phyloP scores from a whole-genome alignment of 1,140 invertebrate genomes.

The Drosophila kanapiae region DNA sequence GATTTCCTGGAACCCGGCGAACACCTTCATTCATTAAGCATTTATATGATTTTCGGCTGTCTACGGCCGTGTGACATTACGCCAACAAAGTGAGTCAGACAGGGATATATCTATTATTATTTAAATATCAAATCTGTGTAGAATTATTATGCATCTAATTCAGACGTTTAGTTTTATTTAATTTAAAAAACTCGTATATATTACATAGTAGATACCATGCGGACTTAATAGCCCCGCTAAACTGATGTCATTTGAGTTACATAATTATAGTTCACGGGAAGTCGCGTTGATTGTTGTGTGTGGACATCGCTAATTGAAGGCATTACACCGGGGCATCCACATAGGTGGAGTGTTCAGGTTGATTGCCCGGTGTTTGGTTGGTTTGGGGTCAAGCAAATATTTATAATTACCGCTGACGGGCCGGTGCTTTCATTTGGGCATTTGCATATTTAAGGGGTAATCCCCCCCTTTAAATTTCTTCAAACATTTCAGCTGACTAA shows the following conservation, averaged over 20 bases:
- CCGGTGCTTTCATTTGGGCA: constrained; percentile 17
- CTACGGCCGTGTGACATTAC: neutral
- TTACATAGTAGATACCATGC: neutral
- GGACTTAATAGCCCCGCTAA: neutral
- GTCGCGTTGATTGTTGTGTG: constrained; percentile 27
- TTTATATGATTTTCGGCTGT: constrained; percentile 32
- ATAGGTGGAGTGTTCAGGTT: neutral
- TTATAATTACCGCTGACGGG: constrained; percentile 31
- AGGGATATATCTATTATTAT: neutral
- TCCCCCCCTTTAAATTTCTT: neutral
- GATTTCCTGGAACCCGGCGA: constrained; percentile 31
- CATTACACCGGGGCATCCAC: neutral
- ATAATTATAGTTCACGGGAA: constrained; percentile 41
- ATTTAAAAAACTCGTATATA: neutral
- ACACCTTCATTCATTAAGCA: constrained; percentile 32
- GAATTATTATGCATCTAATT: rapidly evolving
- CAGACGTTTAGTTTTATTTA: neutral
- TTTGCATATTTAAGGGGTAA: constrained; percentile 21
- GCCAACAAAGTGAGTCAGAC: too few relatives aligned
- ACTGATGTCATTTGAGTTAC: constrained; percentile 30
- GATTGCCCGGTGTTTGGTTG: constrained; percentile 13
- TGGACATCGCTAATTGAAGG: constrained; percentile 41
- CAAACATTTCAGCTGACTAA: constrained; percentile 1
- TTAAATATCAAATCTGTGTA: neutral
- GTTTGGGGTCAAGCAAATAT: constrained; percentile 17